Base-by-base conservation (phyloP, 2,797 vertebrate species). In the Pygocentrus nattereri region DNA sequence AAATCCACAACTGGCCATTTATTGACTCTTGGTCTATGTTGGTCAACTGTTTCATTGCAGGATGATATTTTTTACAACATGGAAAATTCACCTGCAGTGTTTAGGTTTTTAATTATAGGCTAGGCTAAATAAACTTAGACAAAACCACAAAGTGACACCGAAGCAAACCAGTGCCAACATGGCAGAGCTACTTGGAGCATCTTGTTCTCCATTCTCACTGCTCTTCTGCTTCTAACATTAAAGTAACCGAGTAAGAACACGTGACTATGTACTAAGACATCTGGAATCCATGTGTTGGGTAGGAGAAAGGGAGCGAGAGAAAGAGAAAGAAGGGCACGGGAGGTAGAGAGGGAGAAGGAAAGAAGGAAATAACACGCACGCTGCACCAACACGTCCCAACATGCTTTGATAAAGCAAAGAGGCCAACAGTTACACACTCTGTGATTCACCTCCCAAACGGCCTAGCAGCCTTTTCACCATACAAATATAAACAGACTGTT, bases 391-490 rank as follows among this genome's bases (percentile, higher is more conserved):
- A 81, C 82, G 87, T 87, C 86, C 88, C 88, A 91, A 90, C 95
- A 88, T 92, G 94, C 92, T 90, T 84, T 80, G 83, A 94, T 93
- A 92, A 86, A 89, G 90, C 87, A 85, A 81, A 90, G 80, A 90
- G 89, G 88, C 49, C 58, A 70, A 70, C 68, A 81, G 79, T 74
- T 74, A 77, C 82, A 82, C 61, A 74, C 81, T 77, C 71, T 78
- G 74, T 78, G 80, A 69, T 75, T 79, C 79, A 41, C 52, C 52
- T 79, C 74, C 34, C 87, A 87, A 90, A 86, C 89, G 85, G 82
- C 79, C 82, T 71, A 34, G 61, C 84, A 58, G 7, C 6, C n/a
- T 47, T 34, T 62, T 25, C 82, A 34, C 34, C 88, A 79, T 15
- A 88, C 58, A 71, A 30, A 69, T 27, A 47, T 30, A 58, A 31